Conservation (phyloP, 2,113 vertebrate genomes). For the Thamnaconus septentrionalis region DNA sequence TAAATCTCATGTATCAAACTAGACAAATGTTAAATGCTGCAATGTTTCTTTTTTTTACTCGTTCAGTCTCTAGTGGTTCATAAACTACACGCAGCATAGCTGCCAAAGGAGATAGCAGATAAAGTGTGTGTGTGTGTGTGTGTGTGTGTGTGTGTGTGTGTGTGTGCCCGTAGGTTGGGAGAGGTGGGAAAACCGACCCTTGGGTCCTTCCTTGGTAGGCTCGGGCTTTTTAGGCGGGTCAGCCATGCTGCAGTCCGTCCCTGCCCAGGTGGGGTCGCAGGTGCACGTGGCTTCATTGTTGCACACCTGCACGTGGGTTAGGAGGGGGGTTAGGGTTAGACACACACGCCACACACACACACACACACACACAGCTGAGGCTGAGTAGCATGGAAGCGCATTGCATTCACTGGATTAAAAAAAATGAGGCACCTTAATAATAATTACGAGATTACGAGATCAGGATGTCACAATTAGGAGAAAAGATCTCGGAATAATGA, state of each 20-base stretch:
- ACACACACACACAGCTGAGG: slow-evolving; percentile 18
- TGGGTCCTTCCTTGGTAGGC: slow-evolving; percentile 85
- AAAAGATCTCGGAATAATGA: too few species aligned
- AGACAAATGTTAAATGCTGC: slow-evolving; percentile 22
- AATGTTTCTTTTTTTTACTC: slow-evolving; percentile 14
- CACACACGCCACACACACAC: too few species aligned
- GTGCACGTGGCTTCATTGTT: slow-evolving; percentile 98
- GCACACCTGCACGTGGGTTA: slow-evolving; percentile 81
- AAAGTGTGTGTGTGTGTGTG: background rate
- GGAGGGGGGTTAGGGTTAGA: too few species aligned
- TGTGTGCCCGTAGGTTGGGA: slow-evolving; percentile 19
- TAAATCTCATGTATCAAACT: slow-evolving; percentile 26
- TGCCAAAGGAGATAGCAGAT: slow-evolving; percentile 8
- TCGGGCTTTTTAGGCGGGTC: slow-evolving; percentile 85
- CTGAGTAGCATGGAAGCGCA: background rate
- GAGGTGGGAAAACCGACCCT: slow-evolving; percentile 86
- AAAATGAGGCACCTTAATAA: too few species aligned
- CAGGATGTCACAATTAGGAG: too few species aligned
- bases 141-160: background rate
- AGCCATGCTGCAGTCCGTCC: slow-evolving; percentile 97
- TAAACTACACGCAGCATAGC: slow-evolving; percentile 6
- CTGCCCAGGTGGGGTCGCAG: slow-evolving; percentile 93
- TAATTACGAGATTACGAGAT: too few species aligned
- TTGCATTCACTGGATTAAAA: too few species aligned
- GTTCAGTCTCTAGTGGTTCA: slow-evolving; percentile 9